phyloP scores from a whole-genome alignment of 2,888 invertebrate species.

The Spodoptera picta region DNA sequence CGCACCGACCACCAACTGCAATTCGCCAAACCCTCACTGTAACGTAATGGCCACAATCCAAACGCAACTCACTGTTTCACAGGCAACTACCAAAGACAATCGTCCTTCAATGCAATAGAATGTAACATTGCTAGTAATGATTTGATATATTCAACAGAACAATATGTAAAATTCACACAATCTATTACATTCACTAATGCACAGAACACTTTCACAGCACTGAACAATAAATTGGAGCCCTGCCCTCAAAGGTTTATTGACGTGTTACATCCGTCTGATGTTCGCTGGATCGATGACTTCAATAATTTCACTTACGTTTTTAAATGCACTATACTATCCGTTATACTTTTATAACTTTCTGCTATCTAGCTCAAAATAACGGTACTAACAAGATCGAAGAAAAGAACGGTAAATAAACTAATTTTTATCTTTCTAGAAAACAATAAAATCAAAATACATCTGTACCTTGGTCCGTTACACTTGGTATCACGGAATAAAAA shows the following conservation, averaged over 20 bases:
- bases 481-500: constrained; percentile 88
- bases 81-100: constrained; percentile 57
- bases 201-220: constrained; percentile 82
- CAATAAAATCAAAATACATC: constrained; percentile 83
- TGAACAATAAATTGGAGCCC: constrained; percentile 78
- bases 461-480: constrained; percentile 95
- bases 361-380: constrained; percentile 72
- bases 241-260: constrained; percentile 86
- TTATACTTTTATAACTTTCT: constrained; percentile 51
- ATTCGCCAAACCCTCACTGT: constrained; percentile 70
- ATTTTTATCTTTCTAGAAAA: constrained; percentile 71
- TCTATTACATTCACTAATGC: constrained; percentile 56
- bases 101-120: constrained; percentile 63
- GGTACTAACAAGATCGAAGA: constrained; percentile 76
- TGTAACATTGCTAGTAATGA: constrained; percentile 32
- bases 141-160: constrained; percentile 16
- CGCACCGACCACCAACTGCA: constrained; percentile 87
- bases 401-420: constrained; percentile 85
- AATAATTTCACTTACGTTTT: constrained; percentile 61
- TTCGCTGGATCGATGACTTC: constrained; percentile 82
- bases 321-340: constrained; percentile 54
- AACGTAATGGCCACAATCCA: constrained; percentile 58
- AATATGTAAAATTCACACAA: constrained; percentile 48
- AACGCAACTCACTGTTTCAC: constrained; percentile 58
- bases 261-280: constrained; percentile 86